Evolutionary conservation across 1,140 invertebrate genomes (phyloP).

Genomic region (Eufriesea mexicana): DNA sequence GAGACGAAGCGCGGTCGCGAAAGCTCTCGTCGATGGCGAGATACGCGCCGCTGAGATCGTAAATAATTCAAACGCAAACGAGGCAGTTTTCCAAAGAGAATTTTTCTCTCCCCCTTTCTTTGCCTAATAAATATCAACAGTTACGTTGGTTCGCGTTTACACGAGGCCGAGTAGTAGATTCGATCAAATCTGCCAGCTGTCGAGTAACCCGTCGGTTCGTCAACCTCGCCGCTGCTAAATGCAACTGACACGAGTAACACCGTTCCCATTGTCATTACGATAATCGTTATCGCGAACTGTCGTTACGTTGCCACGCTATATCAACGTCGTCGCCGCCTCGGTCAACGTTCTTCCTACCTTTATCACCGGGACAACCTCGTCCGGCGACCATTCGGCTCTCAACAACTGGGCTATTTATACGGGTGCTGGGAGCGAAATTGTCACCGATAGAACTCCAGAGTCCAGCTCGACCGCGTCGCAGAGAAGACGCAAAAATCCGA

Average conservation of each 20-base stretch:
- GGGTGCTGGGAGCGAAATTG: not conserved
- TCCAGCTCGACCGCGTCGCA: not conserved
- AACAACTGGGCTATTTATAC: not conserved
- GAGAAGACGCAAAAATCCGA: not conserved
- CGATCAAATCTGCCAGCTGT: not conserved
- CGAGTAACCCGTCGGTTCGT: not conserved
- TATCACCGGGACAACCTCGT: not conserved
- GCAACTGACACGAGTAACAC: not conserved
- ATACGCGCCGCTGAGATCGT: not conserved
- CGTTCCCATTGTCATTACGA: constrained; percentile 28
- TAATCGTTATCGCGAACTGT: constrained; percentile 42
- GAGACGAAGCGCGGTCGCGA: not conserved
- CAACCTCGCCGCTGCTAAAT: not conserved
- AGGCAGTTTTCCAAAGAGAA: no score
- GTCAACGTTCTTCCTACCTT: constrained; percentile 2
- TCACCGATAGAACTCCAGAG: not conserved
- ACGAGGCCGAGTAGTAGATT: not conserved
- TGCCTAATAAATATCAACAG: not conserved
- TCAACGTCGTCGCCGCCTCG: constrained; percentile 17
- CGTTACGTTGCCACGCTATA: constrained; percentile 18
- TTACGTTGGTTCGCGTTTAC: no score
- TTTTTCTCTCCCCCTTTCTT: no score
- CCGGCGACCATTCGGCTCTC: not conserved
- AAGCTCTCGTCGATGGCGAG: not conserved
- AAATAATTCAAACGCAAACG: not conserved